Evolutionary conservation across 1,140 invertebrate species (phyloP).

Genomic region (Drusus annulatus): DNA sequence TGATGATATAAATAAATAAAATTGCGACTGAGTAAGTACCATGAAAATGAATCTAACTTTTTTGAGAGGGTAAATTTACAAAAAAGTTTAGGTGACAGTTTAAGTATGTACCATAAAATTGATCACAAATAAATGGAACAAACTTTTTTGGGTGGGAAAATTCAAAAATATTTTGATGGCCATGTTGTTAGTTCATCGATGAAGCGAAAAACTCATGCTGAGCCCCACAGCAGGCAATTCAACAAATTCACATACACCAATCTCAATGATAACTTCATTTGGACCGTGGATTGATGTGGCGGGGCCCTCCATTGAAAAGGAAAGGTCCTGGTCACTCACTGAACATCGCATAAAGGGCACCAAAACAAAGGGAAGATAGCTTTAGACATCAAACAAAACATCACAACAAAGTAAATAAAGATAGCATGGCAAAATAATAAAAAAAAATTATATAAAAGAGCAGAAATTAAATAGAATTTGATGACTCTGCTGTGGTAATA

Average conservation of each 20-base stretch:
- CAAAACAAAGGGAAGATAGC: conserved; percentile 2
- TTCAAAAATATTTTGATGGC: too few species aligned
- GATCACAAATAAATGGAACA: too few species aligned
- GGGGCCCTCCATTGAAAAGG: neutral
- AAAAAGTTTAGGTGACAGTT: too few species aligned
- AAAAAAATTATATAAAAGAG: neutral
- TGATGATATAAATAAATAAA: too few species aligned
- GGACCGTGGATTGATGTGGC: neutral
- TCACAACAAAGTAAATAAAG: neutral
- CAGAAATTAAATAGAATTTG: neutral
- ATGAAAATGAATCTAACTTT: too few species aligned
- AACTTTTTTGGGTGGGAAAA: too few species aligned
- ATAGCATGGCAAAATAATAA: neutral
- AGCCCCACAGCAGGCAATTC: too few species aligned
- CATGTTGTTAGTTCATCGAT: too few species aligned
- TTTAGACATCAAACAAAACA: neutral
- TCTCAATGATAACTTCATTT: conserved; percentile 39
- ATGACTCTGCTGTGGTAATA: conserved; percentile 13
- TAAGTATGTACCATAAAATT: too few species aligned
- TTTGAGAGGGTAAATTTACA: too few species aligned
- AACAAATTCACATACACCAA: conserved; percentile 35
- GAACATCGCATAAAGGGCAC: conserved; percentile 6
- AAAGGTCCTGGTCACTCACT: conserved; percentile 5
- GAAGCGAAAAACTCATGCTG: too few species aligned
- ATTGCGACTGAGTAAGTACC: too few species aligned